phyloP scores from a whole-genome alignment of 2,113 vertebrate species.

The Aegotheles bennettii region DNA sequence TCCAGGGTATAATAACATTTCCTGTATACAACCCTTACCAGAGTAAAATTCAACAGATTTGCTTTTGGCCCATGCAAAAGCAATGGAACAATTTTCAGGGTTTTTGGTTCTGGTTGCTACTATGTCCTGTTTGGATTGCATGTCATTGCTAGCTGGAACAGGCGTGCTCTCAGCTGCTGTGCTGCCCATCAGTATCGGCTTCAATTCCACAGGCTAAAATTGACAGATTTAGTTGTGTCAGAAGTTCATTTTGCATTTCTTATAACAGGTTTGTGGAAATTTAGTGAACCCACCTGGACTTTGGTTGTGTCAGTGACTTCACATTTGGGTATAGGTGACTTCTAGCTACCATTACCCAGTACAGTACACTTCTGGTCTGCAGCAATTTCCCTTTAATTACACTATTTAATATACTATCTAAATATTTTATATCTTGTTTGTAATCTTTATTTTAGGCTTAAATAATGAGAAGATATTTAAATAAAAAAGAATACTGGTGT shows the following conservation, averaged over 20 bases:
- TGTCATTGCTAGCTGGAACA: fast-evolving
- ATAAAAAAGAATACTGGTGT: neutral
- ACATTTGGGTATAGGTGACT: neutral
- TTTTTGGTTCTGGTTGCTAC: neutral
- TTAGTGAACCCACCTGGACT: neutral
- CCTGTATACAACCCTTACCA: fast-evolving
- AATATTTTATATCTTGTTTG: neutral
- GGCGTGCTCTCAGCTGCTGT: neutral
- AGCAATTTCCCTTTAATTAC: neutral
- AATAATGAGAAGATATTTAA: neutral
- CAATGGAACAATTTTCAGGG: neutral
- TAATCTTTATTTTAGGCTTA: neutral
- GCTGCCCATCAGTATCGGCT: fast-evolving
- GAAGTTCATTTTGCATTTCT: neutral
- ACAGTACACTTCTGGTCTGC: neutral
- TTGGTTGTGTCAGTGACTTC: neutral
- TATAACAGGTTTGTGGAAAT: neutral
- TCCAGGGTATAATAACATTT: neutral
- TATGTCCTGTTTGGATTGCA: fast-evolving
- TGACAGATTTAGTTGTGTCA: neutral
- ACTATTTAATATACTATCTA: neutral
- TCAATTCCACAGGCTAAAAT: neutral
- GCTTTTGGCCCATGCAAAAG: fast-evolving
- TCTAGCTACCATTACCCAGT: neutral
- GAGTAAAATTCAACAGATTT: neutral